These are phyloP conservation scores for Hartigia nigra DNA, from an alignment of 2,888 invertebrate genomes.

Conservation along the genomic window DNA sequence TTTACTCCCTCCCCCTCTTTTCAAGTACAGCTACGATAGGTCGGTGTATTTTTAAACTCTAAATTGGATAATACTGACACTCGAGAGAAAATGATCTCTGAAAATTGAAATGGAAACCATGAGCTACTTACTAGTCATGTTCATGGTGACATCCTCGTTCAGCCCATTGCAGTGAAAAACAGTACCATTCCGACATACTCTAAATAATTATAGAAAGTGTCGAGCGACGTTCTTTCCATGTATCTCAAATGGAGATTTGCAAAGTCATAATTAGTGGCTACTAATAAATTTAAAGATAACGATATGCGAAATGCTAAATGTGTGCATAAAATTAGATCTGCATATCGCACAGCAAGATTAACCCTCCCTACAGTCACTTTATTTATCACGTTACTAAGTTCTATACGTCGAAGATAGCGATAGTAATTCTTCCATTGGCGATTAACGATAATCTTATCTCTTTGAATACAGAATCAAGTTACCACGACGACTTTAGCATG, in stretches of 20 bases:
- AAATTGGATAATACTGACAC: slow-evolving; percentile 42
- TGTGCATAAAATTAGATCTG: not conserved
- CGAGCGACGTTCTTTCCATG: not conserved
- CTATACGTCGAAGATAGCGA: not conserved
- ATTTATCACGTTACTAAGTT: not conserved
- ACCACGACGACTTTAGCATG: not conserved
- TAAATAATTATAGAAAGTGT: not conserved
- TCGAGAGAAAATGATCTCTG: slow-evolving; percentile 36
- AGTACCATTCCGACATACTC: not conserved
- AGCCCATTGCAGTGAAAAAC: not conserved
- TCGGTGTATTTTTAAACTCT: slow-evolving; percentile 27
- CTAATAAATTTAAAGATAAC: not conserved
- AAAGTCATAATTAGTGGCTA: not conserved
- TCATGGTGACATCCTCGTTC: not conserved
- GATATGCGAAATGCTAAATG: not conserved
- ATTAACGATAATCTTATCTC: not conserved
- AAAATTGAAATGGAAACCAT: not conserved
- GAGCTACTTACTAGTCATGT: not conserved
- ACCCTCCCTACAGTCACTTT: not conserved
- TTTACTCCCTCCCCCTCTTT: not conserved
- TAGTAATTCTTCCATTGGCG: not conserved
- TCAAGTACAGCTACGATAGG: not conserved
- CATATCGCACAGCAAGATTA: not conserved
- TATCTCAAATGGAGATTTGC: not conserved
- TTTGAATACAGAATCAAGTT: not conserved